Evolutionary conservation across 30 jellyfish, hydroid and myxozoan species (phyloP).

Genomic region (Chrysaora quinquecirrha): DNA sequence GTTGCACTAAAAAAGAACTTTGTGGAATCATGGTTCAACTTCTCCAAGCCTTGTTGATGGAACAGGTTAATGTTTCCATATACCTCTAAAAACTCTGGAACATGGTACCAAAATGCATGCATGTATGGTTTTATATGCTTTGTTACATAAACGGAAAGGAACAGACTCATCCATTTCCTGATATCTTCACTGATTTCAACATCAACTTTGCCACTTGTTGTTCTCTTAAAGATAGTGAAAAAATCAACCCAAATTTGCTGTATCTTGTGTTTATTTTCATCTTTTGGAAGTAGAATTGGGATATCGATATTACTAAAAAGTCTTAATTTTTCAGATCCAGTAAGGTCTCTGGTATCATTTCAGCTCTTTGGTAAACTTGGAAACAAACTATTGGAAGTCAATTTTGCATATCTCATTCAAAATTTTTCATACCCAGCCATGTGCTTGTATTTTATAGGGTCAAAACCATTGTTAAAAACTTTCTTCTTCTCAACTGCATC

Average conservation of each 20-base stretch:
- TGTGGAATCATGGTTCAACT: neutral
- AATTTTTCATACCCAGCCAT: constrained; percentile 11
- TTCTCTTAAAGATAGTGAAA: neutral
- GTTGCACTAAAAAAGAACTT: neutral
- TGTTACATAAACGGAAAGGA: neutral
- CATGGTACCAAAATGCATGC: constrained; percentile 16
- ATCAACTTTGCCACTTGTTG: neutral
- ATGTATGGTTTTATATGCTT: neutral
- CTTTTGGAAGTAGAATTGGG: neutral
- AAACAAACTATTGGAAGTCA: neutral
- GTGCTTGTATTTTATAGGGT: neutral
- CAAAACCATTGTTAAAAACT: neutral
- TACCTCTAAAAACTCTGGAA: neutral
- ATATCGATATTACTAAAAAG: neutral
- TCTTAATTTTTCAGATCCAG: constrained; percentile 18
- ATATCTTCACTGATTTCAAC: neutral
- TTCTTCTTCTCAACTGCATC: constrained; percentile 3
- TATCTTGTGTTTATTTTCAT: neutral
- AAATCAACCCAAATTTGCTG: constrained; percentile 3
- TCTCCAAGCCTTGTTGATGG: constrained; percentile 10
- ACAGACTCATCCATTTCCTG: neutral
- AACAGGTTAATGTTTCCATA: neutral
- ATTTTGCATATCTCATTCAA: neutral
- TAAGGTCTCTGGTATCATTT: neutral
- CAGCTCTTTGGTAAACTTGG: neutral